phyloP scores from a whole-genome alignment of 1,140 invertebrate species.

The Zaprionus ghesquierei region DNA sequence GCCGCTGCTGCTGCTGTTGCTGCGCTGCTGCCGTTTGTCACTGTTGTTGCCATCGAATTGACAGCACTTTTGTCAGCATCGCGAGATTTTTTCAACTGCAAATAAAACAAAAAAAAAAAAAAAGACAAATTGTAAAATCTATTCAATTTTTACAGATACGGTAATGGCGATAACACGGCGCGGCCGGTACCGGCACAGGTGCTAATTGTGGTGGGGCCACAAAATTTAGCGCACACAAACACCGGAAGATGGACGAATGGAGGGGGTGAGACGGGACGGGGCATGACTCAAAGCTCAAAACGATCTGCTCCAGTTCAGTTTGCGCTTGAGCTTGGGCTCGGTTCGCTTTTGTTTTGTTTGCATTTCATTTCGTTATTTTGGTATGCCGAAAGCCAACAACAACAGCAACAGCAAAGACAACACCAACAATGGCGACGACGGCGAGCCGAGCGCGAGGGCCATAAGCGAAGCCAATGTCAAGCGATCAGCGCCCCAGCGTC shows the following conservation, averaged over 20 bases:
- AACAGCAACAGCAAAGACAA: slow-evolving; percentile 6
- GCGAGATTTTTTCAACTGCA: slow-evolving; percentile 69
- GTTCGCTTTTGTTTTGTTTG: slow-evolving; percentile 23
- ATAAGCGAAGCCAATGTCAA: slow-evolving; percentile 62
- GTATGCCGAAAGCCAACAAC: not conserved
- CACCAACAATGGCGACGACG: not conserved
- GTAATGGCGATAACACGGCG: slow-evolving; percentile 62
- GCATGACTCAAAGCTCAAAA: slow-evolving; percentile 11
- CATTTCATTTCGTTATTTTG: slow-evolving; percentile 11
- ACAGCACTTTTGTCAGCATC: slow-evolving; percentile 48
- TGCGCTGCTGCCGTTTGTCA: slow-evolving; percentile 24
- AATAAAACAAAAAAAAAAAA: slow-evolving; percentile 8
- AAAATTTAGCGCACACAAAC: slow-evolving; percentile 49
- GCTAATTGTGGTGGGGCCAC: slow-evolving; percentile 57
- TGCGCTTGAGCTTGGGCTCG: too few relatives aligned
- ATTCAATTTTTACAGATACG: slow-evolving; percentile 37
- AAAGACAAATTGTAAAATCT: not conserved
- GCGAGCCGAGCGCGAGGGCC: not conserved
- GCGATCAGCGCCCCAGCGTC: slow-evolving; percentile 39
- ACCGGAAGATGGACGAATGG: not conserved
- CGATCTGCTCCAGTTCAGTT: slow-evolving; percentile 50
- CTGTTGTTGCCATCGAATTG: slow-evolving; percentile 31
- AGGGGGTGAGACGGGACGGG: not conserved
- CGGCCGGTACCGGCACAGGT: slow-evolving; percentile 45
- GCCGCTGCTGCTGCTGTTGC: slow-evolving; percentile 24